Evolutionary conservation across 1,140 invertebrate species (phyloP).

Genomic region (Calephelis nemesis): DNA sequence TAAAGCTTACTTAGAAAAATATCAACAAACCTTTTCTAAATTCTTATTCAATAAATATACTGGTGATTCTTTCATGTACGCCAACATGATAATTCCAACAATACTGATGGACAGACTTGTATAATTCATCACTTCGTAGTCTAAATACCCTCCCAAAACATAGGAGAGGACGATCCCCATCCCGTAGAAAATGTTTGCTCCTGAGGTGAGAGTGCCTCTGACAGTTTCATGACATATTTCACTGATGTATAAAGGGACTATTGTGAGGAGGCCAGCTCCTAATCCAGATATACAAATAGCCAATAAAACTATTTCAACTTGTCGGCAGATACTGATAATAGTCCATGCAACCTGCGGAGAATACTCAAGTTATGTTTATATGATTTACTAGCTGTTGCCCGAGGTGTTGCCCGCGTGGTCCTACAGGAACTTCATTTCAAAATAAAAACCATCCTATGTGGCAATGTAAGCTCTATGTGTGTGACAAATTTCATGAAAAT

Average conservation of each 20-base stretch:
- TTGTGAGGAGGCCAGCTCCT: constrained; percentile 15
- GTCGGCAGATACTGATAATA: constrained; percentile 13
- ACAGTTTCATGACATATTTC: constrained; percentile 61
- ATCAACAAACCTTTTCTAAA: constrained; percentile 16
- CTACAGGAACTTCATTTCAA: no score
- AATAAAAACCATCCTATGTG: no score
- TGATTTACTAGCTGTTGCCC: no score
- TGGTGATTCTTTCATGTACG: constrained; percentile 47
- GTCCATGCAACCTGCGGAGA: constrained; percentile 19
- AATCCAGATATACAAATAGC: constrained; percentile 24
- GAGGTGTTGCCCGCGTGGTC: no score
- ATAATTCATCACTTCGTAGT: constrained; percentile 42
- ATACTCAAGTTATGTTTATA: background rate
- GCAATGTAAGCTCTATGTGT: no score
- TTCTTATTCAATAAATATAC: constrained; percentile 46
- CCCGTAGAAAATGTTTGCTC: constrained; percentile 38
- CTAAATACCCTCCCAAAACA: constrained; percentile 42
- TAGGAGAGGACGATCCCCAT: constrained; percentile 45
- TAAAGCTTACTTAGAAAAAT: no score
- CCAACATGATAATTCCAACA: constrained; percentile 29
- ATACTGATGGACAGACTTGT: constrained; percentile 34
- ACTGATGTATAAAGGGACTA: constrained; percentile 53
- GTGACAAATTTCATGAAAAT: no score
- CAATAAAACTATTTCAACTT: constrained; percentile 21
- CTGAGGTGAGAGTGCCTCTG: constrained; percentile 48